Evolutionary conservation across 2,888 invertebrate species (phyloP), one percentile per base, ranked within the genome.

Genomic region (Carabus problematicus): DNA sequence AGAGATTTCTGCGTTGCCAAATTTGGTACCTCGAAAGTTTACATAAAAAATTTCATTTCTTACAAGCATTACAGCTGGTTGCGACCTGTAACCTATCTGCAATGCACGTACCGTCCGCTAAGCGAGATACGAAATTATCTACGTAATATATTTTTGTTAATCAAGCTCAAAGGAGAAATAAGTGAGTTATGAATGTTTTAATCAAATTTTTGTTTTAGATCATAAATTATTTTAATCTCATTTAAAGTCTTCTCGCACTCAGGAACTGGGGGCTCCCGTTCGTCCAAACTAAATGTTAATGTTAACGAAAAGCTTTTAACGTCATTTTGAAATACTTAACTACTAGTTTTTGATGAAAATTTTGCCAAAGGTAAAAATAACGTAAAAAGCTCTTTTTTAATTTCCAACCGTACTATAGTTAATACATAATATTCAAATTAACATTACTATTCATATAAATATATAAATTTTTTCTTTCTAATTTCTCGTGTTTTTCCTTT

Each of bases 181-280:
- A 47, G 56, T 56, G 43, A 64, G 42, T 55, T 42, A 56, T n/a
- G 29, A 29, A 56, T 56, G 42, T 55, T 64, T 60, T 54, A 56
- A 64, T 64, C 45, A 55, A 55, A 64, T 64, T 64, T 56, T 55
- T 55, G 56, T 45, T 4, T 19, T 7, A 45, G 29, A 45, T 64
- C 56, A 64, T 64, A 45, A 64, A 64, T 64, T 8, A 64, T 64
- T 64, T 64, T 56, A 64, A 64, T 64, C 64, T 45, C 56, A 64
- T 64, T 64, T 56, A 43, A 39, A 56, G 54, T 64, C 52, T 52
- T 52, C 52, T 52, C 43, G 43, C 29, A 29, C 29, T 2, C 29
- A 29, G 29, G 3, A 29, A 29, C 29, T 6, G 29, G 29, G 29
- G 29, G 43, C 42, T 18, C 12, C 45, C 45, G 29, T 63, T 43